These are phyloP conservation scores for Quadriops clusia DNA, from an alignment of 2,888 invertebrate species.

Conservation along the genomic window DNA sequence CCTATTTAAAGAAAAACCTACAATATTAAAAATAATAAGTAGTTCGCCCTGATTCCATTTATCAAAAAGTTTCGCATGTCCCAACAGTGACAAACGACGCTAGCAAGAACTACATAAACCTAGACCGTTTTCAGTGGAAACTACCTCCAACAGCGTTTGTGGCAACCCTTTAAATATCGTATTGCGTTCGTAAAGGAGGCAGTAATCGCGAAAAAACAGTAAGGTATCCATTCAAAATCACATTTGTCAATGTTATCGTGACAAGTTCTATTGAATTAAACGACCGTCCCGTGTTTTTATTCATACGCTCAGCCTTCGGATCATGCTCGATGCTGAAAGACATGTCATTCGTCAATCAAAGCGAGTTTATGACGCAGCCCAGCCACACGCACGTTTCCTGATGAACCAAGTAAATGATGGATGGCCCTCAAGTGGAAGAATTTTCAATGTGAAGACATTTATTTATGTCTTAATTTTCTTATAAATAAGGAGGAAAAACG, in stretches of 20 bases:
- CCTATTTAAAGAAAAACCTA: too few relatives aligned
- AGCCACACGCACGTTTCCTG: slow-evolving; percentile 19
- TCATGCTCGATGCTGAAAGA: slow-evolving; percentile 22
- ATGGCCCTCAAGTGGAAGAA: slow-evolving; percentile 16
- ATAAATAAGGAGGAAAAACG: too few relatives aligned
- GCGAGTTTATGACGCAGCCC: slow-evolving; percentile 20
- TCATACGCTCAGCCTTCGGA: slow-evolving; percentile 14
- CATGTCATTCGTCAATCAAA: slow-evolving; percentile 27
- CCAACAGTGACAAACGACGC: too few relatives aligned
- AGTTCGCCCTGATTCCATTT: too few relatives aligned
- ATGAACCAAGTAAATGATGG: slow-evolving; percentile 23
- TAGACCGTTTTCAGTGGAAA: too few relatives aligned
- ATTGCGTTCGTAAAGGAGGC: slow-evolving; percentile 14
- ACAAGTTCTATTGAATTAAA: slow-evolving; percentile 32
- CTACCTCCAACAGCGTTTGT: too few relatives aligned
- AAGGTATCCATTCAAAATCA: slow-evolving; percentile 25
- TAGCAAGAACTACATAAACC: too few relatives aligned
- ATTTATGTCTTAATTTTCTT: slow-evolving; percentile 10
- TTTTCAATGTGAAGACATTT: slow-evolving; percentile 7
- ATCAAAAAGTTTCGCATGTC: too few relatives aligned
- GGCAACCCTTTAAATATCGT: slow-evolving; percentile 16
- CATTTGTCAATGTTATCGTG: slow-evolving; percentile 32
- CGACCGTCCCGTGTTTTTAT: slow-evolving; percentile 20
- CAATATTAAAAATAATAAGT: too few relatives aligned
- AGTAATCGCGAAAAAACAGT: slow-evolving; percentile 17